Evolutionary conservation across 2,113 vertebrate species (phyloP).

Genomic region (Coracopsis vasa): DNA sequence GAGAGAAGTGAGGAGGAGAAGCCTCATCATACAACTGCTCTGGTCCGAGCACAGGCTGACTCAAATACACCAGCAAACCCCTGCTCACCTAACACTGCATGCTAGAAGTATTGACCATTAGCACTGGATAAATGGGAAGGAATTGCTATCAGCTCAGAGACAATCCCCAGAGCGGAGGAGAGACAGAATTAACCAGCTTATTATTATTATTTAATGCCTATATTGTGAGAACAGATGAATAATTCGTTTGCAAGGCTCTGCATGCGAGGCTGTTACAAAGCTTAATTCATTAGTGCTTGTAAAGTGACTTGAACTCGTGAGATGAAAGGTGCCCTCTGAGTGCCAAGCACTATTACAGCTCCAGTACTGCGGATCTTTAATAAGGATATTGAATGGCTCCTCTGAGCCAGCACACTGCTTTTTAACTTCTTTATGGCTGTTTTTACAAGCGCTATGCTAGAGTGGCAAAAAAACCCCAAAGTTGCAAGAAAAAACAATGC

Average conservation of each 20-base stretch:
- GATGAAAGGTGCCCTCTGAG: slow-evolving; percentile 58
- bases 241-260: background rate
- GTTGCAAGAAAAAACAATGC: background rate
- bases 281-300: slow-evolving; percentile 49
- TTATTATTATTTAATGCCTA: slow-evolving; percentile 48
- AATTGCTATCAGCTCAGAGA: background rate
- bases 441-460: background rate
- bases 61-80: background rate
- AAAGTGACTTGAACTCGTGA: slow-evolving; percentile 5
- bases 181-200: slow-evolving; percentile 42
- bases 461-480: background rate
- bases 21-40: background rate
- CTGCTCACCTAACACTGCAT: background rate
- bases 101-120: background rate
- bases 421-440: slow-evolving; percentile 35
- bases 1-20: background rate
- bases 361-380: slow-evolving; percentile 14
- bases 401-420: slow-evolving; percentile 29
- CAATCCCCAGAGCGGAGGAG: background rate
- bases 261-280: background rate
- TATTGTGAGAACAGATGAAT: slow-evolving; percentile 28
- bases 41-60: background rate
- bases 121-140: background rate
- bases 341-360: slow-evolving; percentile 10
- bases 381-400: slow-evolving; percentile 28